Conservation (phyloP, 2,113 vertebrate genomes). For the Cromileptes altivelis region DNA sequence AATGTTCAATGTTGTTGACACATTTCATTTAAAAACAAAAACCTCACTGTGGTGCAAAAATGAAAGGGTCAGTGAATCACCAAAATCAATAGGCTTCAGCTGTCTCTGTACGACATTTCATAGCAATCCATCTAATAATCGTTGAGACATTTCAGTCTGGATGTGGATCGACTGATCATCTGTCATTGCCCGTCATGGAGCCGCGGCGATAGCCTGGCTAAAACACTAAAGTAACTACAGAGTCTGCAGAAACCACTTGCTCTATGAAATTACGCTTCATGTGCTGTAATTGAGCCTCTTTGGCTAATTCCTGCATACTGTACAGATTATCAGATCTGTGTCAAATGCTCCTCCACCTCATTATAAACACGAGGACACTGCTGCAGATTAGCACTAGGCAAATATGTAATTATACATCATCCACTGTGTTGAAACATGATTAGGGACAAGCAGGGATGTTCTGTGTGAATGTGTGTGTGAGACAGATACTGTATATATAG, state of each 20-base stretch:
- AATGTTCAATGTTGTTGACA: neutral
- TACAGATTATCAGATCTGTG: conserved; percentile 42
- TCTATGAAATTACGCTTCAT: neutral
- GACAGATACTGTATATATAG: neutral
- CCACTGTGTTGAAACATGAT: conserved; percentile 62
- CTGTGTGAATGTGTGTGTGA: conserved; percentile 25
- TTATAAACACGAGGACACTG: conserved; percentile 51
- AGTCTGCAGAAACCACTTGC: neutral
- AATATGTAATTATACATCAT: conserved; percentile 68
- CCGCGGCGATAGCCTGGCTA: accelerated
- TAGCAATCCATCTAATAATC: neutral
- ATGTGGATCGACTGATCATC: neutral
- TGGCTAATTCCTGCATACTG: conserved; percentile 18
- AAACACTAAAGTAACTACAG: neutral
- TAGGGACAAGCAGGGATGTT: conserved; percentile 56
- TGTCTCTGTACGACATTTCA: neutral
- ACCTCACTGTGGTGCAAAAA: too few species aligned
- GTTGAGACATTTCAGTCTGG: neutral
- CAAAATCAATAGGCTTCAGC: neutral
- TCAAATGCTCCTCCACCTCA: conserved; percentile 49
- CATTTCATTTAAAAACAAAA: neutral
- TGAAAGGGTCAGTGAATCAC: neutral
- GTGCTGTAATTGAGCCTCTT: neutral
- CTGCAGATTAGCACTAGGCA: conserved; percentile 54
- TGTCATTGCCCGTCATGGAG: neutral